A percentile compares a stretch with the other conserved stretches of the same genome.
These are phyloP conservation scores for Phaethornis superciliosus DNA, from an alignment of 2,113 vertebrate species.

Conservation along the genomic window DNA sequence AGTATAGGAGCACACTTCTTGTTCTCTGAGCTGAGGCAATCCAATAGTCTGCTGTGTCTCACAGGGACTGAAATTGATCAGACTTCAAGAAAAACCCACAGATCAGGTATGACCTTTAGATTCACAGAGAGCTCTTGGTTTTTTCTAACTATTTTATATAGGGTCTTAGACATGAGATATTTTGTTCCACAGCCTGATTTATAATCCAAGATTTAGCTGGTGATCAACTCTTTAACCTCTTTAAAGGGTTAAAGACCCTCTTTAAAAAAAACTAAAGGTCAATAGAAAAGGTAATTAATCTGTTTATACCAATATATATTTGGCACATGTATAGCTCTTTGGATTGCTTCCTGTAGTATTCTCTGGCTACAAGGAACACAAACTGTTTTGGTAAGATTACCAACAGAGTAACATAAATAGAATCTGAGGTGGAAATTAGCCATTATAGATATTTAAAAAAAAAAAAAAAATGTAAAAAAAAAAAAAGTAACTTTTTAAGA, in stretches of 20 bases:
- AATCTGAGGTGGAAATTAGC: neutral
- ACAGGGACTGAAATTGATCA: neutral
- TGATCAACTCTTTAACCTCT: neutral
- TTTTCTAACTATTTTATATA: neutral
- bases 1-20: neutral
- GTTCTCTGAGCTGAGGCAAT: neutral
- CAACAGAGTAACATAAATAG: neutral
- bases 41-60: neutral
- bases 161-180: neutral
- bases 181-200: neutral
- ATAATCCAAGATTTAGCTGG: neutral
- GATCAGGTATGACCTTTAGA: neutral
- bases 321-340: neutral
- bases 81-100: neutral
- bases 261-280: neutral
- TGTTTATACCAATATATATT: constrained; percentile 3
- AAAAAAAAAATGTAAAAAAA: too few relatives aligned
- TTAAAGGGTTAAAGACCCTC: neutral
- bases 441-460: neutral
- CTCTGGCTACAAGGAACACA: neutral
- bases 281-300: neutral
- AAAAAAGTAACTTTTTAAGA: too few relatives aligned
- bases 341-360: neutral
- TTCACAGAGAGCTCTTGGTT: neutral
- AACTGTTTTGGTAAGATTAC: neutral